Evolutionary conservation across 2,888 invertebrate species (phyloP), one percentile per base, ranked within the genome.

Genomic region (Oscheius myriophilus): DNA sequence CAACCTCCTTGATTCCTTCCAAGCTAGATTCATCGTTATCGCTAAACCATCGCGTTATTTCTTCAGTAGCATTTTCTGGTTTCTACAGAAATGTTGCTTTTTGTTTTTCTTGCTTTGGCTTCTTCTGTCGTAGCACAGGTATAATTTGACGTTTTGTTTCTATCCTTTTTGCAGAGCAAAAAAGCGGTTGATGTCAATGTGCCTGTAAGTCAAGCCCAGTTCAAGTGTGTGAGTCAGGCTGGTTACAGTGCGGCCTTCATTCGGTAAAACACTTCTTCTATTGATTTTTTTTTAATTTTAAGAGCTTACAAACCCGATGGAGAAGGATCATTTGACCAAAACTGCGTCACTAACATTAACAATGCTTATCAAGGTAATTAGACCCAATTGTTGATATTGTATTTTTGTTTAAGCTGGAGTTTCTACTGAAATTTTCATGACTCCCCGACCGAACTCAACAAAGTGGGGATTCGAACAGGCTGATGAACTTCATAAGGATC

Each of bases 391-490:
- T 33, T 39, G 6, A 41, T 11, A 11, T 16, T 23, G 11, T 18
- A 16, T 23, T 6, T 3, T 49, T 11, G 41, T 9, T 67, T 67
- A 7, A 67, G 67, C 67, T 14, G 61, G 59, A 41, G 23, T 67
- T 16, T 23, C 52, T 3, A 61, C 61, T 2, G 67, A 67, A 52
- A 25, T 67, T n/a, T 67, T 39, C 61, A 67, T 67, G 59, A 43
- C 33, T n/a, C 51, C 61, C 2, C 52, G 49, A 9, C 57, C 67
- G 14, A 46, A 63, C 18, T 55, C 67, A 11, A 33, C n/a, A 14
- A 67, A 51, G 45, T 61, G 45, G 43, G 67, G 67, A 12, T 67
- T 51, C 21, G 61, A 61, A 25, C 67, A 67, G 45, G 61, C 61
- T 16, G 67, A 67, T 25, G 67, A 67, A 23, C 21, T 67, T 11